Percentiles rank a stretch among this genome's conserved stretches.
phyloP scores from a whole-genome alignment of 2,888 invertebrate species.

The Leucoma salicis region DNA sequence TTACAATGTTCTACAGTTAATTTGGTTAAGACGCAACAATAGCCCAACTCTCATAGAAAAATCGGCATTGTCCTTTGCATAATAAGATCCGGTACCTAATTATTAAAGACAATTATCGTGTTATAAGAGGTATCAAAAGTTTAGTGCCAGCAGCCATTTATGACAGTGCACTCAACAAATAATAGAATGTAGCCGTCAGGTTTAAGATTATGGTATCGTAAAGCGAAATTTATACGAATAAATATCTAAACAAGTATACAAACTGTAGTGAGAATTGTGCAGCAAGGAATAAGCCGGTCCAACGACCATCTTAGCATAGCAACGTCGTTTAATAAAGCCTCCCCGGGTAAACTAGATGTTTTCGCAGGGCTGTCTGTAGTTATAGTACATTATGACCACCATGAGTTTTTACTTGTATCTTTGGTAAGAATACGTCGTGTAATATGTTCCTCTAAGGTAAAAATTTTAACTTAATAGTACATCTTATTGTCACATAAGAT shows the following conservation, averaged over 20 bases:
- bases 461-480: too few relatives aligned
- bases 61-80: too few relatives aligned
- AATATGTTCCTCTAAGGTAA: slow-evolving; percentile 10
- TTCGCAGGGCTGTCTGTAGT: slow-evolving; percentile 54
- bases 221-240: slow-evolving; percentile 22
- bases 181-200: not conserved
- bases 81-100: too few relatives aligned
- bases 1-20: too few relatives aligned
- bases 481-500: too few relatives aligned
- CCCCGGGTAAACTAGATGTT: slow-evolving; percentile 70
- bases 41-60: too few relatives aligned
- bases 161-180: too few relatives aligned
- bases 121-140: too few relatives aligned
- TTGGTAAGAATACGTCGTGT: slow-evolving; percentile 3
- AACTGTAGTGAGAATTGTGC: slow-evolving; percentile 64
- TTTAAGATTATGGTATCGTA: slow-evolving; percentile 17
- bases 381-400: slow-evolving; percentile 6
- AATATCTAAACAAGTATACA: slow-evolving; percentile 44
- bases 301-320: slow-evolving; percentile 72
- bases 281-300: slow-evolving; percentile 77
- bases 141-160: too few relatives aligned
- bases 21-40: too few relatives aligned
- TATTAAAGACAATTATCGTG: too few relatives aligned
- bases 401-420: slow-evolving; percentile 1
- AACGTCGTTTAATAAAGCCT: slow-evolving; percentile 73